phyloP scores from a whole-genome alignment of 2,888 invertebrate species.

The Lithosia quadra region DNA sequence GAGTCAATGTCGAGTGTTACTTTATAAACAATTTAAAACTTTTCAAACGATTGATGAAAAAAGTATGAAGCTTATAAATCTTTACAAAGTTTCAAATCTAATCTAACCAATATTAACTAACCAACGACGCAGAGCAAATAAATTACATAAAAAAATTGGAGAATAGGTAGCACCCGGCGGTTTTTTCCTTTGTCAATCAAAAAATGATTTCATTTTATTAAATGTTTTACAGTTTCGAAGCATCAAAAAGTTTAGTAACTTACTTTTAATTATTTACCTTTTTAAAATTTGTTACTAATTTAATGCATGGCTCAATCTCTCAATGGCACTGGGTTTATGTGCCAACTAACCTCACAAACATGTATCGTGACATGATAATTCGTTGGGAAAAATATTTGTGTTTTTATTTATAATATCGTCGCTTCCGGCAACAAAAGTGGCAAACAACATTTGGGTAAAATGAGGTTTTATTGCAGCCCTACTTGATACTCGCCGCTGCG shows the following conservation, averaged over 20 bases:
- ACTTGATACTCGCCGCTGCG: too few relatives aligned
- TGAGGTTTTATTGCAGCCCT: too few relatives aligned
- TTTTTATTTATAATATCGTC: too few relatives aligned
- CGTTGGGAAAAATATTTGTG: too few relatives aligned
- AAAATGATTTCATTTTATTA: neutral
- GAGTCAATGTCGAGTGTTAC: neutral
- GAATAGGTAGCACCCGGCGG: too few relatives aligned
- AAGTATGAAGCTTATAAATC: neutral
- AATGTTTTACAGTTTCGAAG: neutral
- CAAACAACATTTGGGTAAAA: too few relatives aligned
- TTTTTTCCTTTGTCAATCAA: neutral
- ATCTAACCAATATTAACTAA: neutral
- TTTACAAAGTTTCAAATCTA: neutral
- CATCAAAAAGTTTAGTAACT: neutral
- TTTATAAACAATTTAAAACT: neutral
- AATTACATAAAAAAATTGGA: too few relatives aligned
- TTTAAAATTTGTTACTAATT: too few relatives aligned
- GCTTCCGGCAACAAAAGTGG: too few relatives aligned
- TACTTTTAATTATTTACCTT: neutral
- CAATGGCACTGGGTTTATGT: neutral
- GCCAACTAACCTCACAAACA: too few relatives aligned
- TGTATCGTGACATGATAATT: neutral
- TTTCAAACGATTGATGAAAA: neutral
- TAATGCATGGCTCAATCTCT: too few relatives aligned
- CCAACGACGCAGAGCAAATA: neutral